These are phyloP conservation scores for Phengaris arion DNA, from an alignment of 2,888 invertebrate species.

Conservation along the genomic window DNA sequence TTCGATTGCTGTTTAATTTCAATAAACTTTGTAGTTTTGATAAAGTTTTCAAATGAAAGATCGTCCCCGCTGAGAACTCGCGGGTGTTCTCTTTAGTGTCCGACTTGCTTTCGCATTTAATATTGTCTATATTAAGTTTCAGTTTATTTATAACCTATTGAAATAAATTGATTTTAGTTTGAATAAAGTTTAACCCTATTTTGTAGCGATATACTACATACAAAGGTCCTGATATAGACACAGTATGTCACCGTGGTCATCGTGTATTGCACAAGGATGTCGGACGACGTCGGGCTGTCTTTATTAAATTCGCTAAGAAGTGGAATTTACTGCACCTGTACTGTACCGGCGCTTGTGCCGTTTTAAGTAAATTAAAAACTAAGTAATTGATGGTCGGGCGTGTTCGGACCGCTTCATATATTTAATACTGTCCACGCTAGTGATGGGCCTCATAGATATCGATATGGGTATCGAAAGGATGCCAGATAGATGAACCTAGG, in stretches of 20 bases:
- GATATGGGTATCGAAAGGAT: not conserved
- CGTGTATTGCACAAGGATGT: not conserved
- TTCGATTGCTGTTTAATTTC: not conserved
- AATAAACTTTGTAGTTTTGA: not conserved
- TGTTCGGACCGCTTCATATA: conserved; percentile 18
- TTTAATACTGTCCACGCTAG: conserved; percentile 7
- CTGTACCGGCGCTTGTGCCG: not conserved
- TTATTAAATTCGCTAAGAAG: conserved; percentile 17
- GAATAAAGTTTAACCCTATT: not conserved
- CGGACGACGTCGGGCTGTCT: not conserved
- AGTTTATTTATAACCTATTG: not conserved
- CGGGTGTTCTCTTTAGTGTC: not conserved
- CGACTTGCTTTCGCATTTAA: not conserved
- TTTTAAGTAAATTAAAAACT: conserved; percentile 24
- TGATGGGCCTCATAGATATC: not conserved
- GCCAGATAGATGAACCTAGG: no score
- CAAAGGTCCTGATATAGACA: not conserved
- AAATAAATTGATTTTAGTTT: not conserved
- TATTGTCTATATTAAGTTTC: not conserved
- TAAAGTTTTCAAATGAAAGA: conserved; percentile 8
- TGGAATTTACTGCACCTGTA: conserved; percentile 1
- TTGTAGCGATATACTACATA: not conserved
- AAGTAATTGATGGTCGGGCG: conserved; percentile 20
- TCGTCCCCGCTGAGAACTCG: not conserved
- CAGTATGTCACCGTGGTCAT: not conserved